Conservation (phyloP, 1,140 invertebrate genomes). For the Lucilia sericata region DNA sequence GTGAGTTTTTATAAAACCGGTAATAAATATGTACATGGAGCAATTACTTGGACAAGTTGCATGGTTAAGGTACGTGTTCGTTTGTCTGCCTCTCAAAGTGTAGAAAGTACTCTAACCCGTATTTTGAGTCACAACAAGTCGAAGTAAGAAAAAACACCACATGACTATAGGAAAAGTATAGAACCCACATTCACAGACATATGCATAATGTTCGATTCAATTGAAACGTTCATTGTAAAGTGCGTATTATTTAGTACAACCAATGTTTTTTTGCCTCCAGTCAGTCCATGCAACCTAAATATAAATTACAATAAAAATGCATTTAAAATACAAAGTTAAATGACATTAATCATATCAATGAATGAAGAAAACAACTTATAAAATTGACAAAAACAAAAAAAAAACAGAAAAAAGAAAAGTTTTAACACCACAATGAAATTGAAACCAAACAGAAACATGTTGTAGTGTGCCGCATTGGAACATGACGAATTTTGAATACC, state of each 20-base stretch:
- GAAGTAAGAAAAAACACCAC: slow-evolving; percentile 12
- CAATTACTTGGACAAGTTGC: slow-evolving; percentile 14
- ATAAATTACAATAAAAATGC: slow-evolving; percentile 4
- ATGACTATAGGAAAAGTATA: background rate
- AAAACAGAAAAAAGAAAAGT: background rate
- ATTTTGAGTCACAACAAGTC: background rate
- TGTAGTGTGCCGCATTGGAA: too few relatives aligned
- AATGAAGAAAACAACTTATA: background rate
- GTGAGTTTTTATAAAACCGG: background rate
- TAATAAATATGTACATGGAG: background rate
- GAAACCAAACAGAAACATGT: background rate
- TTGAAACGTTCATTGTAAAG: background rate
- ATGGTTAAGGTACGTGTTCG: background rate
- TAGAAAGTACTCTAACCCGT: slow-evolving; percentile 25
- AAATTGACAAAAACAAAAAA: background rate
- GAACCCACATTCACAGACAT: background rate
- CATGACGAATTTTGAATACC: too few relatives aligned
- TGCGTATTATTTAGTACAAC: background rate
- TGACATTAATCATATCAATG: slow-evolving; percentile 30
- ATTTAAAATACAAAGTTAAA: slow-evolving; percentile 10
- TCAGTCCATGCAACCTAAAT: slow-evolving; percentile 30
- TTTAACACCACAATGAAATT: slow-evolving; percentile 13
- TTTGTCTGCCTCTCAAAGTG: background rate
- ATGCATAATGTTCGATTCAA: background rate
- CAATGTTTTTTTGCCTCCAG: background rate